phyloP scores from a whole-genome alignment of 2,797 vertebrate genomes.

The Tragelaphus oryx region DNA sequence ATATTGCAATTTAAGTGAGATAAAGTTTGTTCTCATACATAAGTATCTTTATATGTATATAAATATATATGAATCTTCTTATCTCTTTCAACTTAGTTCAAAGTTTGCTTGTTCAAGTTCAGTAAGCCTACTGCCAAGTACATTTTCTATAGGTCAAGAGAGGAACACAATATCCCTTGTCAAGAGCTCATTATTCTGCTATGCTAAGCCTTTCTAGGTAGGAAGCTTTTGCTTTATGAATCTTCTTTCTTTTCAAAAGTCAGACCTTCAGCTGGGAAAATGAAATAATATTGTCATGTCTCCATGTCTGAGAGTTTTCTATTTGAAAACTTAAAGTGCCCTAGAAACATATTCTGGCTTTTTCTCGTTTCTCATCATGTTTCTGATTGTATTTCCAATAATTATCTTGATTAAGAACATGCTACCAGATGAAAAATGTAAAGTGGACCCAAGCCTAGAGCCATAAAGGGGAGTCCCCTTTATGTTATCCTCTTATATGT shows the following conservation, averaged over 20 bases:
- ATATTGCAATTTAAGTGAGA: neutral
- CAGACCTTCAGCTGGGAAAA: neutral
- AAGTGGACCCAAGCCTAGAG: neutral
- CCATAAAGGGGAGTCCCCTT: neutral
- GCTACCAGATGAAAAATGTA: neutral
- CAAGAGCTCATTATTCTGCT: neutral
- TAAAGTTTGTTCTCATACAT: neutral
- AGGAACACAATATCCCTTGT: neutral
- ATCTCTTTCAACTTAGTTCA: neutral
- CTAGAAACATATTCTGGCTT: neutral
- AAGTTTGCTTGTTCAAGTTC: neutral
- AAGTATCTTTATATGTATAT: neutral
- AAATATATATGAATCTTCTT: neutral
- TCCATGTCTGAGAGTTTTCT: neutral
- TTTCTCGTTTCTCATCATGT: neutral
- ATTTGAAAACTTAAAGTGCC: neutral
- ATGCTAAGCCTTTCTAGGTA: neutral
- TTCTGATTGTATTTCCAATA: neutral
- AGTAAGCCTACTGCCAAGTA: neutral
- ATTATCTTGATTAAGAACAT: neutral
- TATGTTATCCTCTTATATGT: too few species aligned
- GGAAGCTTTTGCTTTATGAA: neutral
- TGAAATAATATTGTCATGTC: neutral
- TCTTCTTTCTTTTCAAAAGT: constrained; percentile 22
- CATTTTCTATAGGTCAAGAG: neutral